Evolutionary conservation across 1,140 invertebrate species (phyloP), one percentile per base, ranked within the genome.

Genomic region (Habropoda laboriosa): DNA sequence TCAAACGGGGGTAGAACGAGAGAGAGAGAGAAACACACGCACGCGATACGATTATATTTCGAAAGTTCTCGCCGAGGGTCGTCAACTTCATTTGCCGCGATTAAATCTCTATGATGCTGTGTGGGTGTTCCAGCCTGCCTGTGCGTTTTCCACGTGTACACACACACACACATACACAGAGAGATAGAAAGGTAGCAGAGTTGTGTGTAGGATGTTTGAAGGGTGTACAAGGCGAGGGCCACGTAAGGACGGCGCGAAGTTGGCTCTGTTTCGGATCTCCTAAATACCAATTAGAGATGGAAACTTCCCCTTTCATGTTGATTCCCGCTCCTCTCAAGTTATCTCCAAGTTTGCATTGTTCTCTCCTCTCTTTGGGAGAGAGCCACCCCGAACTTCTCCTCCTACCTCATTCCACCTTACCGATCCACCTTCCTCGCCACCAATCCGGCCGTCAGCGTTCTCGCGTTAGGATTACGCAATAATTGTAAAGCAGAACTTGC

Each of bases 261-360:
- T 86, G 86, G 87, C 84, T 91, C 86, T 88, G 90, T 90, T 91
- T 91, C 88, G 86, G 87, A 92, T 92, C 92, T 91, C 85, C 91
- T 92, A 92, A 92, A 92, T 92, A 92, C 90, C 91, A 92, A 92
- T 92, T 92, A 92, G 89, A 87, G 89, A 90, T 88, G 88, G 88
- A 92, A 92, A 92, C 89, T 92, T 92, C 89, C 85, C 88, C 90
- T 92, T 92, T 92, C 91, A 92, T 92, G 91, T 92, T 91, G 91
- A 92, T 92, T 92, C 88, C 88, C 83, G 79, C 80, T 89, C 80
- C 81, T 63, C 78, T 58, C 75, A 87, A 92, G 91, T 92, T 92
- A 92, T 92, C 91, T 87, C 89, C 80, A 90, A 92, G 90, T 92
- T 92, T 82, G 90, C 89, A 92, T 92, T 92, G 91, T 92, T 92